Base-by-base conservation (phyloP, 2,113 vertebrate species). In the Leucosticte australis region DNA sequence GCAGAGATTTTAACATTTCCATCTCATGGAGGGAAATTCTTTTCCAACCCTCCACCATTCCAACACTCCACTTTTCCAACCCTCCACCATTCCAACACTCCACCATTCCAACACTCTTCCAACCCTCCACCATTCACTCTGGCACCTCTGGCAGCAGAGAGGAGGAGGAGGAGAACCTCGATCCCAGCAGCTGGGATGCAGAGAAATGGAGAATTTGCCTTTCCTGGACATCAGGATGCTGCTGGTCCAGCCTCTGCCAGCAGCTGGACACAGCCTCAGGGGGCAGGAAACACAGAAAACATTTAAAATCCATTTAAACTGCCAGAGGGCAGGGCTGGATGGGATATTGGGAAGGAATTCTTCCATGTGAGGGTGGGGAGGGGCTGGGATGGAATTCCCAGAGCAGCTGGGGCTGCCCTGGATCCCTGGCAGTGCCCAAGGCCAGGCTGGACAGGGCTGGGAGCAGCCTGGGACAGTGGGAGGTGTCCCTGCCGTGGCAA, bases 311-410 rank as follows among this genome's bases (percentile, higher is more conserved):
- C 13, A 13, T 57, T 31, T 16, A 41, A 20, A 75, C 13, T 49
- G 16, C 1, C 10, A 56, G 42, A 39, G 8, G 6, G 4, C 12
- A 41, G 15, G 13, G 19, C 0, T 24, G 2, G 30, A 3, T 13
- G 18, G 52, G 42, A 31, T 6, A 35, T 14, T 31, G 10, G 31
- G 52, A 13, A 17, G 8, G 1, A 57, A 67, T 42, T 17, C 0
- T 1, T 30, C 4, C 15, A 30, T 67, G 24, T 0, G 42, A 75
- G 70, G 24, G 30, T 41, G 24, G 12, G 7, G 3, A 41, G 1
- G 19, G 5, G 17, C 4, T 78, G 59, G 47, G 18, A 8, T 42
- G 35, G 57, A 27, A 17, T 64, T n/a, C 46, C 46, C 67, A 83
- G 56, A 42, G 44, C 0, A 49, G 44, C 44, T 82, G 55, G 0